Evolutionary conservation across 2,797 vertebrate species (phyloP), one percentile per base, ranked within the genome.

Genomic region (Thaleichthys pacificus): DNA sequence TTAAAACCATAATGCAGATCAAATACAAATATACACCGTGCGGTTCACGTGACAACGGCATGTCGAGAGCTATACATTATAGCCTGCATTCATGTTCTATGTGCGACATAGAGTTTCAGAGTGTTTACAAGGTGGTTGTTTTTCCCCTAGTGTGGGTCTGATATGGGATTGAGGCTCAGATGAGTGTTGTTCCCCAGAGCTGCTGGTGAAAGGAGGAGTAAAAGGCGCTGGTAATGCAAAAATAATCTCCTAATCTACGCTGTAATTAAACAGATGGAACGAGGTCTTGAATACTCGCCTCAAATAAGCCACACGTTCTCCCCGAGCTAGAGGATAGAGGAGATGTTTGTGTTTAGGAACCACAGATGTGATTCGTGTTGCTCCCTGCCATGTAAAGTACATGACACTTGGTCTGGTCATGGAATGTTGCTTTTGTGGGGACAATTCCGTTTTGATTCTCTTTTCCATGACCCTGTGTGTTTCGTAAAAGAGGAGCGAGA

Each of bases 261-360:
- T 88, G 82, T 92, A 92, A 93, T 93, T 92, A 91, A 93, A 93
- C 91, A 93, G 91, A 92, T 93, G 91, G 91, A 91, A 89, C 81
- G 77, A 89, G 86, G 88, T 87, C 87, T 92, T 90, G 89, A 85
- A 86, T 86, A 76, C 49, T 8, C 24, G 3, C 62, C 71, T 30
- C 74, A 54, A 70, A 64, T 69, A 74, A 70, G 63, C 35, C 54
- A 70, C 62, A 68, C 42, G 69, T 32, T 75, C 66, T 42, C 83
- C 80, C 51, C 65, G 73, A 85, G 77, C 64, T 80, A 74, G 70
- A 80, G 82, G 63, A 24, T 24, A 24, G 24, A 61, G 64, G 75
- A 75, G 76, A 77, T 77, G 79, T 79, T 74, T 79, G 80, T 65
- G 76, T 57, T 26, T 73, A 60, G n/a, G 61, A 42, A 35, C 42